These are phyloP conservation scores for Schmidtea mediterranea DNA, from an alignment of 1,140 invertebrate genomes.

Conservation along the genomic window DNA sequence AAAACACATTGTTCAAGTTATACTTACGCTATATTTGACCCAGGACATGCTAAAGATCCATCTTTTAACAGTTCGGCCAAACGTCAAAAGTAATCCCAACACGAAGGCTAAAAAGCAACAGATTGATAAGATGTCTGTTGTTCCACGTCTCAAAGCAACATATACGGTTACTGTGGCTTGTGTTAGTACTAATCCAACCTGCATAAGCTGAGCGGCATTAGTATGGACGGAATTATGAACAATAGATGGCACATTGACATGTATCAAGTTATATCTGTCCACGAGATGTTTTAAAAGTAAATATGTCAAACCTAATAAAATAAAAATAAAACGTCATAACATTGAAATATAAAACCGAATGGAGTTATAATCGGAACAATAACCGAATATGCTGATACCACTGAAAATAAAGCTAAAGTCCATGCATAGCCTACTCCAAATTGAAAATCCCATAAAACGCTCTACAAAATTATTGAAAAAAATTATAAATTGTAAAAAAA, in stretches of 20 bases:
- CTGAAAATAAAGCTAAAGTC: slow-evolving; percentile 68
- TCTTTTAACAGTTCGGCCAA: too few relatives aligned
- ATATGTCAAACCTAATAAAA: slow-evolving; percentile 45
- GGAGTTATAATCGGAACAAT: slow-evolving; percentile 72
- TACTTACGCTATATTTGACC: too few relatives aligned
- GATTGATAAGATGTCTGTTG: too few relatives aligned
- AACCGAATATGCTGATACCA: slow-evolving; percentile 64
- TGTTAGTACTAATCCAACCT: too few relatives aligned
- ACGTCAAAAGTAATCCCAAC: too few relatives aligned
- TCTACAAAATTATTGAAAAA: background rate
- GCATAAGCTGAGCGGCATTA: slow-evolving; percentile 20
- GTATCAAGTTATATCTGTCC: slow-evolving; percentile 78
- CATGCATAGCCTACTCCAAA: slow-evolving; percentile 81
- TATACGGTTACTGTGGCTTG: too few relatives aligned
- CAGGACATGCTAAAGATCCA: too few relatives aligned
- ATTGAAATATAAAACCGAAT: too few relatives aligned
- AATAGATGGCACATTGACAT: slow-evolving; percentile 56
- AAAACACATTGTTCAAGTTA: too few relatives aligned
- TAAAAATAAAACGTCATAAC: slow-evolving; percentile 8
- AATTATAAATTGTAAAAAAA: too few relatives aligned
- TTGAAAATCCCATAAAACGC: slow-evolving; percentile 56
- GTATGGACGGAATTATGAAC: slow-evolving; percentile 36
- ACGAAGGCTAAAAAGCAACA: too few relatives aligned
- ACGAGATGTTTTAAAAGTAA: slow-evolving; percentile 66
- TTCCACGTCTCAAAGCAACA: too few relatives aligned